Evolutionary conservation across 2,113 vertebrate genomes (phyloP).

Genomic region (Thamnaconus septentrionalis): DNA sequence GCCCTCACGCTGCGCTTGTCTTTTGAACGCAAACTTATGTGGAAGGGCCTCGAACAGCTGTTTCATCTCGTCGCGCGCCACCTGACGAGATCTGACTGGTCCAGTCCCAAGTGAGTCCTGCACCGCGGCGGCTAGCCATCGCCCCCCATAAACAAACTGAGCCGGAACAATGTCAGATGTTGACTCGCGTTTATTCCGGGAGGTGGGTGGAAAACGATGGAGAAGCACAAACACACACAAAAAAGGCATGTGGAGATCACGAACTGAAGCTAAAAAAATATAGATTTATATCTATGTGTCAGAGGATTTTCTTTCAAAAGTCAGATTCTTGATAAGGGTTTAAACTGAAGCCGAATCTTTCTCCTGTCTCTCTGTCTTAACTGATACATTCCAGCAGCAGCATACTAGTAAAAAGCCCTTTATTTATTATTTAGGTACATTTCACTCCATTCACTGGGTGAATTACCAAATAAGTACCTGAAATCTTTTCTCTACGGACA

Average conservation of each 20-base stretch:
- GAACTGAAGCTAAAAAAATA: constrained; percentile 20
- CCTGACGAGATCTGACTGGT: constrained; percentile 75
- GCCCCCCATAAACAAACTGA: constrained; percentile 65
- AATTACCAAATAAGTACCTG: too few species aligned
- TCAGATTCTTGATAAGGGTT: constrained; percentile 17
- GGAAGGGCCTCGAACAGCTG: constrained; percentile 70
- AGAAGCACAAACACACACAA: constrained; percentile 6
- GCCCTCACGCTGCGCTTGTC: constrained; percentile 60
- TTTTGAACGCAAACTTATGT: constrained; percentile 75
- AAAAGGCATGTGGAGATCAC: constrained; percentile 19
- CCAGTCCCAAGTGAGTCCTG: constrained; percentile 69
- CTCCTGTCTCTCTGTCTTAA: constrained; percentile 5
- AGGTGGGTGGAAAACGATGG: constrained; percentile 18
- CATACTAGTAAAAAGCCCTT: not conserved
- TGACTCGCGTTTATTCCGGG: constrained; percentile 49
- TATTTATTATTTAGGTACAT: too few species aligned
- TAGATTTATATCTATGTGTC: not conserved
- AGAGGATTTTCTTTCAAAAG: constrained; percentile 33
- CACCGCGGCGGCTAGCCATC: constrained; percentile 67
- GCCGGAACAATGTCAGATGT: constrained; percentile 62
- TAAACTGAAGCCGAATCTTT: constrained; percentile 15
- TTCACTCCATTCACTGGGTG: too few species aligned
- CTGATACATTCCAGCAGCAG: constrained; percentile 6
- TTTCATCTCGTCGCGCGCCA: constrained; percentile 73
- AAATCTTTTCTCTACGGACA: too few species aligned